Evolutionary conservation across 2,113 vertebrate genomes (phyloP).

Genomic region (Gallinago media): DNA sequence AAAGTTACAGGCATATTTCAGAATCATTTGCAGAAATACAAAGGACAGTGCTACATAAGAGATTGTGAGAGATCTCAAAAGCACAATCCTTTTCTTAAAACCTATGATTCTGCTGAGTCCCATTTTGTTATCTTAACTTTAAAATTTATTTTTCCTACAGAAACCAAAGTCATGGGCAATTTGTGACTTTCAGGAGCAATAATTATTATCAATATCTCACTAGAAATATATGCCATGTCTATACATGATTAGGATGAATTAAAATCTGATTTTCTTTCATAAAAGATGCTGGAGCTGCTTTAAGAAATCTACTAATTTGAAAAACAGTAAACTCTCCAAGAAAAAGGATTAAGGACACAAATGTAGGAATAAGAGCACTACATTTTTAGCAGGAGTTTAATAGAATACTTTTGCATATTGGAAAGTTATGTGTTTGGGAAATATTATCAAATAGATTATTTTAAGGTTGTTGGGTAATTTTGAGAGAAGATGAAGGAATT

Average conservation of each 20-base stretch:
- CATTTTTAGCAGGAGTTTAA: neutral
- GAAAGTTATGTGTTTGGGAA: neutral
- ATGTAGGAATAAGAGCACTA: neutral
- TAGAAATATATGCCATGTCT: neutral
- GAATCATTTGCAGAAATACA: neutral
- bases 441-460: neutral
- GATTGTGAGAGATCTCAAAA: neutral
- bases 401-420: neutral
- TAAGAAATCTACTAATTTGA: neutral
- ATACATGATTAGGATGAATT: neutral
- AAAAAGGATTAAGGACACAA: neutral
- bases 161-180: neutral
- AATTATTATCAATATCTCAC: neutral
- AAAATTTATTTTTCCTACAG: neutral
- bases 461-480: neutral
- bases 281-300: neutral
- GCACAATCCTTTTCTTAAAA: neutral
- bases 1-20: neutral
- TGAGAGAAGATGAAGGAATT: neutral
- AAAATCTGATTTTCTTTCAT: neutral
- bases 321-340: neutral
- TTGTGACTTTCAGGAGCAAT: neutral
- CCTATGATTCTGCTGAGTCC: neutral
- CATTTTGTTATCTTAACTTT: neutral
- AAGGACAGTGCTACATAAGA: rapidly evolving